Evolutionary conservation across 2,888 invertebrate genomes (phyloP).

Genomic region (Drosophila borborema): DNA sequence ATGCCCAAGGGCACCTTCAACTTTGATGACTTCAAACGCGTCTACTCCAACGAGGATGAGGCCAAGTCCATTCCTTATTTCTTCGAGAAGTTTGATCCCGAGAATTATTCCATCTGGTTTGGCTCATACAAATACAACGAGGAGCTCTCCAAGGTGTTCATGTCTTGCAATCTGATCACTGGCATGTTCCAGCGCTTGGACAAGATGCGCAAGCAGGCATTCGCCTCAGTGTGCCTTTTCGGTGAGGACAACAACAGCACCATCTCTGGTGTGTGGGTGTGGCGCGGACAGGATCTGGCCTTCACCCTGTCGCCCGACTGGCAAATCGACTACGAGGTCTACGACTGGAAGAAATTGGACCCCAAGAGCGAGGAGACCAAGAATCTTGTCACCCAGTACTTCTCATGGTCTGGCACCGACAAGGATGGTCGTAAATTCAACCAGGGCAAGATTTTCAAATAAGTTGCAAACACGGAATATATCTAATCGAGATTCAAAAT

Average conservation of each 20-base stretch:
- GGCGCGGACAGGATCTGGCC: constrained; percentile 97
- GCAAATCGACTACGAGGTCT: constrained; percentile 98
- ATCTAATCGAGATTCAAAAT: constrained; percentile 58
- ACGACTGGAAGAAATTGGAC: constrained; percentile 97
- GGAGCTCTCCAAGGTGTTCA: constrained; percentile 96
- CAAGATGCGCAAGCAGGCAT: constrained; percentile 98
- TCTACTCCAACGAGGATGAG: constrained; percentile 98
- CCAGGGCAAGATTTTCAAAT: constrained; percentile 99
- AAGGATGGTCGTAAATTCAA: constrained; percentile 96
- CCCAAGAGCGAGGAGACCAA: constrained; percentile 92
- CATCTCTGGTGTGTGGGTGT: constrained; percentile 99
- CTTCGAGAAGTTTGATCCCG: constrained; percentile 98
- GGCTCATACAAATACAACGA: constrained; percentile 98
- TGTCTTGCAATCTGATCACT: constrained; percentile 99
- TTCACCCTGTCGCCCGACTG: constrained; percentile 96
- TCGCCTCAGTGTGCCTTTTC: constrained; percentile 97
- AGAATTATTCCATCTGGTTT: constrained; percentile 98
- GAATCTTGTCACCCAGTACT: constrained; percentile 94
- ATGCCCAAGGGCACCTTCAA: constrained; percentile 96
- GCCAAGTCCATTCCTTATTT: constrained; percentile 97
- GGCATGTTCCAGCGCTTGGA: constrained; percentile 99
- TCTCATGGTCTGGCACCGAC: constrained; percentile 95
- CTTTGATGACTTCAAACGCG: constrained; percentile 98
- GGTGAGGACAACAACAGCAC: constrained; percentile 95
- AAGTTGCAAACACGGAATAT: constrained; percentile 67